Percentiles rank a stretch among this genome's conserved stretches.
phyloP scores from a whole-genome alignment of 1,140 invertebrate species.

The Theocolax elegans region DNA sequence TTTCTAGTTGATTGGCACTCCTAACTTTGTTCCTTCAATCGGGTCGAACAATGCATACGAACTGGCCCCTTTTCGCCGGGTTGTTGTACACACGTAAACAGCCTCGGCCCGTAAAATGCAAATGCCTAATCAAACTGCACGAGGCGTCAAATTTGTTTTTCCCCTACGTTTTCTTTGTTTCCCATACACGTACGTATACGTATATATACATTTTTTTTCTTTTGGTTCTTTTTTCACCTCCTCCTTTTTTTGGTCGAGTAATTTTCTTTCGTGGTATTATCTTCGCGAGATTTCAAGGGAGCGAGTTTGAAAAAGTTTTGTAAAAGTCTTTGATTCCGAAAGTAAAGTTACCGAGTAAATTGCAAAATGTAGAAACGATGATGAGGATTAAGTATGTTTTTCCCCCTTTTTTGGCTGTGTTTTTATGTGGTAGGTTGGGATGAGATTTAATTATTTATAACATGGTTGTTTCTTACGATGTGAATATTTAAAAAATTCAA shows the following conservation, averaged over 20 bases:
- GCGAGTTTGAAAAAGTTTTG: not conserved
- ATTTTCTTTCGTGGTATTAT: too few species aligned
- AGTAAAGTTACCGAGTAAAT: too few species aligned
- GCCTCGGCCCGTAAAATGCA: conserved; percentile 32
- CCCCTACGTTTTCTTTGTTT: not conserved
- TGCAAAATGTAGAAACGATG: too few species aligned
- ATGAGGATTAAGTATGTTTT: too few species aligned
- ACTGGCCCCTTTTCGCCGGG: not conserved
- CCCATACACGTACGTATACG: too few species aligned
- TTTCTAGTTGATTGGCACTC: conserved; percentile 36
- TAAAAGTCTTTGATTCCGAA: conserved; percentile 11
- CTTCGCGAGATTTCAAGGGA: too few species aligned
- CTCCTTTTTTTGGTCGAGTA: not conserved
- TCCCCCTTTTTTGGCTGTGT: too few species aligned
- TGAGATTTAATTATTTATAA: too few species aligned
- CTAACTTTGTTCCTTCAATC: conserved; percentile 34
- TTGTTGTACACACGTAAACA: conserved; percentile 24
- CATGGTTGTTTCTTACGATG: too few species aligned
- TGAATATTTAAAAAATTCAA: too few species aligned
- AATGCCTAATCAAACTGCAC: conserved; percentile 32
- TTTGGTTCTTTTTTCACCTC: not conserved
- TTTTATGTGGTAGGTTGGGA: too few species aligned
- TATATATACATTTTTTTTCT: not conserved
- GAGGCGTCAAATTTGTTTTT: conserved; percentile 33
- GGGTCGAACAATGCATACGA: conserved; percentile 30